phyloP scores from a whole-genome alignment of 2,113 vertebrate species.

The Apaloderma vittatum region DNA sequence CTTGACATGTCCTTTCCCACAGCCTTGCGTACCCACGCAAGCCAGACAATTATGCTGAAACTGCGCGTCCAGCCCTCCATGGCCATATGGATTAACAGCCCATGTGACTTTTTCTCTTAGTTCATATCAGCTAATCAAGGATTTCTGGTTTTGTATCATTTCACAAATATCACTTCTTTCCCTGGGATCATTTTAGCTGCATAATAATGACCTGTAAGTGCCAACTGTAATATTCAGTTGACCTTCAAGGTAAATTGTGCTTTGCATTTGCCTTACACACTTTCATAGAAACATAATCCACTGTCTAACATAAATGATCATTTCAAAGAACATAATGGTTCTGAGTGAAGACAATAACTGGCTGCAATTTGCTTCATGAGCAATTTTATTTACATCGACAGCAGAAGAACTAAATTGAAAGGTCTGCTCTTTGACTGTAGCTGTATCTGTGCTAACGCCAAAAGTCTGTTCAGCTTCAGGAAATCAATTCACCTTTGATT shows the following conservation, averaged over 20 bases:
- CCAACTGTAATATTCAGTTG: slow-evolving; percentile 51
- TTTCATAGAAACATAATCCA: slow-evolving; percentile 49
- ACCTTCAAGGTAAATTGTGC: slow-evolving; percentile 72
- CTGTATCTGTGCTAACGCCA: slow-evolving; percentile 32
- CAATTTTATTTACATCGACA: slow-evolving; percentile 74
- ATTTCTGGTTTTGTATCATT: background rate
- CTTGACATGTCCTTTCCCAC: background rate
- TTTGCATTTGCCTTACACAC: slow-evolving; percentile 60
- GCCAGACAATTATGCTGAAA: background rate
- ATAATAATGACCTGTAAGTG: slow-evolving; percentile 30
- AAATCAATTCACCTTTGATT: slow-evolving; percentile 77
- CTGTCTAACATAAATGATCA: slow-evolving; percentile 63
- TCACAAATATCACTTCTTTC: slow-evolving; percentile 10
- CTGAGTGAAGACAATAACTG: slow-evolving; percentile 63
- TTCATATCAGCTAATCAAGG: background rate
- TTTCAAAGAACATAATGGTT: slow-evolving; percentile 68
- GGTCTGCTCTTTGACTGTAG: slow-evolving; percentile 61
- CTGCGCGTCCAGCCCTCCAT: background rate
- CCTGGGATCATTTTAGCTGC: slow-evolving; percentile 10
- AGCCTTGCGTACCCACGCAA: background rate
- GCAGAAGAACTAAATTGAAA: slow-evolving; percentile 71
- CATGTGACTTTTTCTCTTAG: background rate
- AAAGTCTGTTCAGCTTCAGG: slow-evolving; percentile 69
- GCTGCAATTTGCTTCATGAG: slow-evolving; percentile 73
- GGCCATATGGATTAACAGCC: background rate